Evolutionary conservation across 2,888 invertebrate species (phyloP).

Genomic region (Steinernema hermaphroditum): DNA sequence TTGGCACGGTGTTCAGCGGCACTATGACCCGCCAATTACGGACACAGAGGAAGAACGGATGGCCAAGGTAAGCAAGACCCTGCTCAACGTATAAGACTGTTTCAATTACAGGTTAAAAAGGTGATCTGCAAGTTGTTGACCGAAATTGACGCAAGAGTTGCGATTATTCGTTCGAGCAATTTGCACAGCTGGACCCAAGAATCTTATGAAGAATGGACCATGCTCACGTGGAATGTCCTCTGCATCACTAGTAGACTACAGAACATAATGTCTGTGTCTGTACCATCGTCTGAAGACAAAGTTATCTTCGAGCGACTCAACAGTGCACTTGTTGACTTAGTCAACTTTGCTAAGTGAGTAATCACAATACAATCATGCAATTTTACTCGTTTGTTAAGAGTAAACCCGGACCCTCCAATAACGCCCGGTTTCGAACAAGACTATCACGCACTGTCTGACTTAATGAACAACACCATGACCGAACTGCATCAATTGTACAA

Average conservation of each 20-base stretch:
- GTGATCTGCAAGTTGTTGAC: constrained; percentile 62
- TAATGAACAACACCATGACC: constrained; percentile 51
- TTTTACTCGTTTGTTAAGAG: constrained; percentile 18
- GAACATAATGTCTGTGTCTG: constrained; percentile 43
- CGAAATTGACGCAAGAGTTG: constrained; percentile 61
- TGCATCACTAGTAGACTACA: constrained; percentile 63
- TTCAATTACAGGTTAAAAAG: constrained; percentile 52
- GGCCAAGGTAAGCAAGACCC: constrained; percentile 54
- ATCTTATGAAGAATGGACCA: constrained; percentile 65
- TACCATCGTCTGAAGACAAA: constrained; percentile 49
- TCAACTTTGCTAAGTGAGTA: constrained; percentile 55
- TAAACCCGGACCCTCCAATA: constrained; percentile 33
- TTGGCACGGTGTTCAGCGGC: constrained; percentile 62
- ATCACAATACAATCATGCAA: not conserved
- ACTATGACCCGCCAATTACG: constrained; percentile 64
- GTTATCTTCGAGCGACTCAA: constrained; percentile 62
- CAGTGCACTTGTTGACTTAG: constrained; percentile 60
- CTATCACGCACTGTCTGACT: constrained; percentile 47
- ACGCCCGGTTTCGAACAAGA: constrained; percentile 41
- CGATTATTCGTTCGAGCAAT: constrained; percentile 48
- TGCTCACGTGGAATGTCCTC: constrained; percentile 65
- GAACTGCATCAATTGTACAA: constrained; percentile 51
- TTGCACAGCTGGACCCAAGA: constrained; percentile 42
- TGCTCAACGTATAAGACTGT: no score
- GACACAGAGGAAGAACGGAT: constrained; percentile 61